These are phyloP conservation scores for Neodiprion pinetum DNA, from an alignment of 1,140 invertebrate genomes.

Conservation along the genomic window DNA sequence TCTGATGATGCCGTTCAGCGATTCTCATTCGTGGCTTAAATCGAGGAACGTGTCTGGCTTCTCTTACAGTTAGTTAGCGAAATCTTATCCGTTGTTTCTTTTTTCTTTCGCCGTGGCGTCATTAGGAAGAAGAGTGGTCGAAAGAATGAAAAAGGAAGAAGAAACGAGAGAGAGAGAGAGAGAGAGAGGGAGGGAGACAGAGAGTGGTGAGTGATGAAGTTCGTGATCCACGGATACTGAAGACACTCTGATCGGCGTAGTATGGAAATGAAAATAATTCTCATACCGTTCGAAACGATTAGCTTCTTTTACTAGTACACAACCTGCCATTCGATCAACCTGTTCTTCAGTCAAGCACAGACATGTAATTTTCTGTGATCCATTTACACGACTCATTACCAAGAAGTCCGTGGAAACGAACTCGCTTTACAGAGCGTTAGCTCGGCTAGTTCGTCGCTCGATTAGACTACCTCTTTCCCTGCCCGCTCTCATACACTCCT, in stretches of 20 bases:
- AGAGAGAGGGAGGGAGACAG: conserved; percentile 10
- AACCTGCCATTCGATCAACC: background rate
- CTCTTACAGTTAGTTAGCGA: conserved; percentile 8
- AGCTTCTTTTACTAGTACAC: background rate
- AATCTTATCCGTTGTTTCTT: conserved; percentile 13
- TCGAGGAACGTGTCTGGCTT: background rate
- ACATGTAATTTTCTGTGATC: background rate
- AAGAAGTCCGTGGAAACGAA: background rate
- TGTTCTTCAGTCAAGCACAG: background rate
- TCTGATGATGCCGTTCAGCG: conserved; percentile 48
- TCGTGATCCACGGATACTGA: conserved; percentile 16
- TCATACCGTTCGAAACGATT: background rate
- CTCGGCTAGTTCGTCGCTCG: background rate
- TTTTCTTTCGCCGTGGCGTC: conserved; percentile 19
- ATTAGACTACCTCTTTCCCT: no score
- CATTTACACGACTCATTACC: background rate
- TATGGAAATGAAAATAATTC: no score
- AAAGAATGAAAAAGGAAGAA: conserved; percentile 34
- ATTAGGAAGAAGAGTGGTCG: conserved; percentile 32
- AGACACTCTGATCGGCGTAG: no score
- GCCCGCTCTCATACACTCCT: no score
- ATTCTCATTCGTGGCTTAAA: conserved; percentile 12
- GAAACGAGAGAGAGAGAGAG: conserved; percentile 10
- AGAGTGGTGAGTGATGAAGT: conserved; percentile 21
- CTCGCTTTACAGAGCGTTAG: background rate